Percentiles rank a stretch among this genome's conserved stretches.
Conservation (phyloP, 2,888 invertebrate genomes). For the Dascillus cervinus region DNA sequence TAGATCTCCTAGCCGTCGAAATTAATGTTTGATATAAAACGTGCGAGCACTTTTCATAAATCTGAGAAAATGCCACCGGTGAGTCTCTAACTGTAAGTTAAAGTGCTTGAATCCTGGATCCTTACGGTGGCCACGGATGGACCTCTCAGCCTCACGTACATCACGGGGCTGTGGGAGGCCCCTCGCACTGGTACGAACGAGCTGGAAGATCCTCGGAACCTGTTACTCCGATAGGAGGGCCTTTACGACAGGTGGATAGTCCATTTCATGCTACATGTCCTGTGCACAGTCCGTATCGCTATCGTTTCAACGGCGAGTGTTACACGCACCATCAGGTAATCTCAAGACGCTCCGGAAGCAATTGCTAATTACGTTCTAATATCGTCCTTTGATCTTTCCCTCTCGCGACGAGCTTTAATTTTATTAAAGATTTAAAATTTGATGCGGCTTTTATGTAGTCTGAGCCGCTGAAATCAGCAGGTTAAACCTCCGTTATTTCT, state of each 20-base stretch:
- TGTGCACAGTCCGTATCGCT: constrained; percentile 68
- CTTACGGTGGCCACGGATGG: constrained; percentile 44
- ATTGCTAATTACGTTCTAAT: too few species aligned
- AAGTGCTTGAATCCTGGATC: constrained; percentile 41
- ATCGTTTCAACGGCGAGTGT: constrained; percentile 49
- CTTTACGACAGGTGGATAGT: constrained; percentile 44
- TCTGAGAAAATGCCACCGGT: background rate
- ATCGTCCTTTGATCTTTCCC: too few species aligned
- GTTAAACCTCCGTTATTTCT: too few species aligned
- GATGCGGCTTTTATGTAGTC: too few species aligned
- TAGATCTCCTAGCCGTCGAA: too few species aligned
- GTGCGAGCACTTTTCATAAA: too few species aligned
- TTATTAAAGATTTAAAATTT: too few species aligned
- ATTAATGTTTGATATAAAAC: too few species aligned
- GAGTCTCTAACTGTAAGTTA: background rate
- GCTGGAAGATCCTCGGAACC: constrained; percentile 44
- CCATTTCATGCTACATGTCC: constrained; percentile 55
- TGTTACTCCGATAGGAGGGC: constrained; percentile 44
- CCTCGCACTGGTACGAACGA: constrained; percentile 34
- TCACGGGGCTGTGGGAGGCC: constrained; percentile 31
- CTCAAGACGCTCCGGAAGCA: too few species aligned
- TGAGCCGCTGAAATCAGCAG: too few species aligned
- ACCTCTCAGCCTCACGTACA: constrained; percentile 32
- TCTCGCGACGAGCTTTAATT: too few species aligned
- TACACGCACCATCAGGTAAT: constrained; percentile 45